Evolutionary conservation across 2,888 invertebrate genomes (phyloP).

Genomic region (Hetaerina titia): DNA sequence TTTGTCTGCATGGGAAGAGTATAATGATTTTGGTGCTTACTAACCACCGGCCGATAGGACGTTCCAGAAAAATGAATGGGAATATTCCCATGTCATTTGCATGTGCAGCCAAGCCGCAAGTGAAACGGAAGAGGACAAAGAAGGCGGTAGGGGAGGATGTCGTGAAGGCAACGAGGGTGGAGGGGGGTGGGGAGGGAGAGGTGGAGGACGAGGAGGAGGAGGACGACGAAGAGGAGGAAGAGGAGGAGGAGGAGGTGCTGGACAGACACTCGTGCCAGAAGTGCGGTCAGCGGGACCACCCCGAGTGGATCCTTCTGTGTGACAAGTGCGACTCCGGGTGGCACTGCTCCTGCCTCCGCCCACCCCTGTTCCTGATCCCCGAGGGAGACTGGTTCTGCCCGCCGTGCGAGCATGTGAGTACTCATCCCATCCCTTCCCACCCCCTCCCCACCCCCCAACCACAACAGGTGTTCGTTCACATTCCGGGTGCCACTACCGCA

Average conservation of each 20-base stretch:
- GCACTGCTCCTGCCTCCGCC: constrained; percentile 97
- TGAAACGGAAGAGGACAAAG: constrained; percentile 40
- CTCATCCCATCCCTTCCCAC: background rate
- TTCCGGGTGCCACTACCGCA: too few species aligned
- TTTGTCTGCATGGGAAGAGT: constrained; percentile 39
- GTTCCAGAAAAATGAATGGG: constrained; percentile 66
- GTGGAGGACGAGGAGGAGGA: constrained; percentile 29
- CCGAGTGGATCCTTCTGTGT: constrained; percentile 98
- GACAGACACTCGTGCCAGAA: constrained; percentile 91
- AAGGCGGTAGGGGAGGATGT: background rate
- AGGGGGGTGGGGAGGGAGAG: background rate
- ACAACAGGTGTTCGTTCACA: too few species aligned
- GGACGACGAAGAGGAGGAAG: constrained; percentile 70
- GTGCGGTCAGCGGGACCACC: constrained; percentile 94
- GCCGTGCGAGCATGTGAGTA: constrained; percentile 94
- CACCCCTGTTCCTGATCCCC: constrained; percentile 94
- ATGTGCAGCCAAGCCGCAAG: constrained; percentile 59
- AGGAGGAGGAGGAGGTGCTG: constrained; percentile 74
- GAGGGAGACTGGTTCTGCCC: constrained; percentile 99
- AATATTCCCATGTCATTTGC: constrained; percentile 66
- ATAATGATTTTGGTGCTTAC: constrained; percentile 63
- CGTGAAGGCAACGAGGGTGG: background rate
- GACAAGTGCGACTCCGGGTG: constrained; percentile 97
- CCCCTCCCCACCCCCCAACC: background rate
- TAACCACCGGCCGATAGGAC: constrained; percentile 66